Conservation (phyloP, 2,888 invertebrate species). For the Sturmia bella region DNA sequence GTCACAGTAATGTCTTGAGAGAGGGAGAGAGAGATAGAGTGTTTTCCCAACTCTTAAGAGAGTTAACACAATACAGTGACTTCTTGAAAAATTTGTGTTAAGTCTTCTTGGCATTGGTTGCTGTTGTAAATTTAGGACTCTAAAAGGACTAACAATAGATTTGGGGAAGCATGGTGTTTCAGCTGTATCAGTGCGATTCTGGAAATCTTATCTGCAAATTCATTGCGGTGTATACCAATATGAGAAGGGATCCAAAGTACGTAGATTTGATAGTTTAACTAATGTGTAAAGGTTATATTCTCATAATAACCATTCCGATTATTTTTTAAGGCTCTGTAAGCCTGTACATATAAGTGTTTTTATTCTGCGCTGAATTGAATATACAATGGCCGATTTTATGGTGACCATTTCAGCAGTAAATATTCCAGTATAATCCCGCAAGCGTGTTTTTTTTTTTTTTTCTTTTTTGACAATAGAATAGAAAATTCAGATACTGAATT, state of each 20-base stretch:
- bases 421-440: too few relatives aligned
- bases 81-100: slow-evolving; percentile 4
- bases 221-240: slow-evolving; percentile 18
- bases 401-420: too few relatives aligned
- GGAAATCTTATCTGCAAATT: slow-evolving; percentile 12
- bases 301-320: slow-evolving; percentile 7
- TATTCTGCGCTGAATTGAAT: too few relatives aligned
- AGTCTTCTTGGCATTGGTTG: too few relatives aligned
- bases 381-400: too few relatives aligned
- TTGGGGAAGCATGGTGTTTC: background rate
- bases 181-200: background rate
- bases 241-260: slow-evolving; percentile 34
- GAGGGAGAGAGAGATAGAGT: too few relatives aligned
- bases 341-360: slow-evolving; percentile 16
- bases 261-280: background rate
- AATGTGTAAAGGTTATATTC: background rate
- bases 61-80: background rate
- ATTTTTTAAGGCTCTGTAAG: background rate
- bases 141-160: background rate
- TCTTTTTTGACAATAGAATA: too few relatives aligned
- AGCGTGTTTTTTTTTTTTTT: too few relatives aligned
- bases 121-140: slow-evolving; percentile 10
- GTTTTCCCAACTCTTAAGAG: slow-evolving; percentile 14
- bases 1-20: too few relatives aligned
- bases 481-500: too few relatives aligned